Evolutionary conservation across 2,113 vertebrate species (phyloP).

Genomic region (Egretta garzetta): DNA sequence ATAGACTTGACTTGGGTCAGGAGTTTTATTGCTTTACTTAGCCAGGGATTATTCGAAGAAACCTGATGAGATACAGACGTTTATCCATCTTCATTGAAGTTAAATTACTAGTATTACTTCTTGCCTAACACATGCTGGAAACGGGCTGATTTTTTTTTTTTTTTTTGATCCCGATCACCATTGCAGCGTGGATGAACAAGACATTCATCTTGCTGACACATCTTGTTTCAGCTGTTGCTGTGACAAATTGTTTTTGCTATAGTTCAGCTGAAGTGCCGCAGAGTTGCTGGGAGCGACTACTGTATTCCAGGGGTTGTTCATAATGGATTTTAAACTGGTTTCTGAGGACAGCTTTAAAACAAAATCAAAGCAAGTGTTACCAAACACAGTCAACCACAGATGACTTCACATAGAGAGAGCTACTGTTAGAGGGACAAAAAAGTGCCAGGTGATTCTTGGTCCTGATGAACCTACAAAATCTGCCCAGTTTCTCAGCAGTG

Average conservation of each 20-base stretch:
- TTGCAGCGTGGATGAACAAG: neutral
- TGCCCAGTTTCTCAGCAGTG: neutral
- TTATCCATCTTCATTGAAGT: neutral
- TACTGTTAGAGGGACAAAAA: neutral
- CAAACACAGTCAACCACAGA: neutral
- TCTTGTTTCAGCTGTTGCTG: slow-evolving; percentile 67
- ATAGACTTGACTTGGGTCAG: neutral
- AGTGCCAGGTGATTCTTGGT: neutral
- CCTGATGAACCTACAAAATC: neutral
- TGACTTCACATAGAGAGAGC: rapidly evolving
- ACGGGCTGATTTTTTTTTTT: too few species aligned
- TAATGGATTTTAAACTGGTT: neutral
- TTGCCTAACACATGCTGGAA: neutral
- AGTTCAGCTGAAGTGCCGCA: slow-evolving; percentile 15
- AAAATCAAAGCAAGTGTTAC: neutral
- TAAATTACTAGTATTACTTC: neutral
- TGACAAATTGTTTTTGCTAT: slow-evolving; percentile 58
- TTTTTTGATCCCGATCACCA: neutral
- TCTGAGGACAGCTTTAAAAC: neutral
- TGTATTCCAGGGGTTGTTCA: neutral
- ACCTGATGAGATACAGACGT: neutral
- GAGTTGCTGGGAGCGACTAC: neutral
- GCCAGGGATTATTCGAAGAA: neutral
- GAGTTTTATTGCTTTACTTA: neutral
- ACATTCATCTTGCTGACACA: slow-evolving; percentile 51